Base-by-base conservation (phyloP, 2,888 invertebrate genomes). In the Cylloceria caligata region DNA sequence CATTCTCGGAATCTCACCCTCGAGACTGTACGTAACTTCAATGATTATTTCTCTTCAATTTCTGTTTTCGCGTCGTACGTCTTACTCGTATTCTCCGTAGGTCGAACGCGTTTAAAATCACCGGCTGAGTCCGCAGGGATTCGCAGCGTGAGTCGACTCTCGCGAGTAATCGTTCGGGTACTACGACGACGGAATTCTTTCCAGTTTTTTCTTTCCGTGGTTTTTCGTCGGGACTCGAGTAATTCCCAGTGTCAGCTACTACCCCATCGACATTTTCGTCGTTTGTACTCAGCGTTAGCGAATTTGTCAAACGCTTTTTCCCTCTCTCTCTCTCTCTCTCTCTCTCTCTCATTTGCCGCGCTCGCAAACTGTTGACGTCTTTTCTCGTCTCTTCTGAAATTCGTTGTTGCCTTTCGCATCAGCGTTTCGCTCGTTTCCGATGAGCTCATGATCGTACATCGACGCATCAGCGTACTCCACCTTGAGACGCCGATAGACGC, bases 11-110 rank as follows among this genome's bases (percentile, higher is more conserved):
- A 67, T 67, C 49, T 67, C 34, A 65, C 27, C 30, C 72, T 57
- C 65, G 47, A 71, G 72, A 16, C 76, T 72, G 27, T 4, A 49
- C n/a, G 19, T 21, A 21, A 55, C 16, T 27, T 42, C 42, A 21
- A 39, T 11, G 2, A 60, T 60, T 47, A n/a, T 57, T 52, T 52
- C 47, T 83, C 83, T 19, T 86, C 86, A 84, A 86, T 86, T 6
- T 45, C n/a, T 16, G 3, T 87, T 83, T 85, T 85, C 85, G 86
- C 86, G 85, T 42, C 19, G 19, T 19, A 3, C 52, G 24, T 52
- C 24, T 52, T 21, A 7, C 47, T 11, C 13, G 13, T 11, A 11
- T 21, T 24, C 9, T 24, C 24, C 24, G 52, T 24, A 24, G 11
- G 52, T 3, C 9, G 4, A 24, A 21, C 49, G 11, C 52, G 21